Base-by-base conservation (phyloP, 1,140 invertebrate species). In the Bombus fervidus region DNA sequence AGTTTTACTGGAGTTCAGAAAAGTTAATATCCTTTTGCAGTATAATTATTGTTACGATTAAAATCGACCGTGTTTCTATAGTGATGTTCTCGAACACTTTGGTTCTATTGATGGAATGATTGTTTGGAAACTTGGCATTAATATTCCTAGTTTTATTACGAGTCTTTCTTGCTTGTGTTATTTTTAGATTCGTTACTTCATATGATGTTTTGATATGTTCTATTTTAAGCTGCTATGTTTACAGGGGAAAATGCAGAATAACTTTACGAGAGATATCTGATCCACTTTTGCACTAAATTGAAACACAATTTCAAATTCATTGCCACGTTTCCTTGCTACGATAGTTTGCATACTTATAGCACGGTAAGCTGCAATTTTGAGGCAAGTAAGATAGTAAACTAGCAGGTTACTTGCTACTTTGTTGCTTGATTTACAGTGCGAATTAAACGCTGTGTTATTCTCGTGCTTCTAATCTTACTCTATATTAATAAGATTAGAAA, bases 271-370 rank as follows among this genome's bases (percentile, higher is more conserved):
- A 22, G 47, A 53, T 57, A 76, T 76, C 74, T 37, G 25, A 62
- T 74, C 53, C 1, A 41, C 8, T 74, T 74, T 74, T 43, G 2
- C 22, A 28, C 59, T n/a, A 15, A 72, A 74, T 64, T 66, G 57
- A 76, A 59, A 64, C 39, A 22, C 39, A 43, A n/a, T 81, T 57
- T 25, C 28, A 5, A 31, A 73, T 82, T 47, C 47, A 31, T 75
- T 74, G 69, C 39, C 80, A n/a, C 13, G 22, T 77, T 41, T 57
- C 68, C 43, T 41, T 69, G 10, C 62, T 15, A 1, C 43, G 43
- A 41, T 83, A 68, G 53, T 78, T 78, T 83, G 62, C 74, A 83
- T 83, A 57, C 41, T 77, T 77, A 83, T 34, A n/a, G 18, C 6
- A 25, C 34, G 22, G 25, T 66, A 41, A 57, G 43, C 74, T 28